phyloP scores from a whole-genome alignment of 2,888 invertebrate genomes.

The Tryphoninae sp. region DNA sequence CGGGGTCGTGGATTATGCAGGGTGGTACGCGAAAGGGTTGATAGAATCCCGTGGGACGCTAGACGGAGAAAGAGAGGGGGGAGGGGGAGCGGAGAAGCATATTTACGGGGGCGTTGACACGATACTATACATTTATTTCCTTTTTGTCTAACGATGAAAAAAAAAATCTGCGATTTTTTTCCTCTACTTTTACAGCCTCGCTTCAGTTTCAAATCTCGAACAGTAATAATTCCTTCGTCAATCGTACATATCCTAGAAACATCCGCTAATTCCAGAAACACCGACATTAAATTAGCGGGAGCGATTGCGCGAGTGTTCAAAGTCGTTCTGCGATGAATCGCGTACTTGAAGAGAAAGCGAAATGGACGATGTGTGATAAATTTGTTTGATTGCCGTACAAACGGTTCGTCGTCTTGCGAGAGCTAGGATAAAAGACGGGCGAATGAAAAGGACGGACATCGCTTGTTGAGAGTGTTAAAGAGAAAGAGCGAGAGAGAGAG shows the following conservation, averaged over 20 bases:
- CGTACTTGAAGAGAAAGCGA: slow-evolving; percentile 25
- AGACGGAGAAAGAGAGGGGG: slow-evolving; percentile 6
- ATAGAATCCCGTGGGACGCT: slow-evolving; percentile 75
- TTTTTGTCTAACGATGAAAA: neutral
- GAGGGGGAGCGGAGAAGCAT: neutral
- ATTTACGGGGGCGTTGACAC: slow-evolving; percentile 71
- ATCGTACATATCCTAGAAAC: slow-evolving; percentile 56
- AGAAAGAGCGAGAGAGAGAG: slow-evolving; percentile 15
- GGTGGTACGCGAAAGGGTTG: slow-evolving; percentile 78
- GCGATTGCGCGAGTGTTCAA: slow-evolving; percentile 55
- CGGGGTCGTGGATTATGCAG: slow-evolving; percentile 78
- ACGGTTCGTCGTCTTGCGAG: slow-evolving; percentile 21
- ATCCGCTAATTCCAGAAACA: slow-evolving; percentile 47
- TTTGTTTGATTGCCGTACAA: slow-evolving; percentile 38
- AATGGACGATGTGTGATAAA: slow-evolving; percentile 48
- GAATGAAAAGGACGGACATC: slow-evolving; percentile 13
- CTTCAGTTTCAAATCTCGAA: slow-evolving; percentile 69
- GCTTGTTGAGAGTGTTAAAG: neutral
- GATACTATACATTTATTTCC: slow-evolving; percentile 72
- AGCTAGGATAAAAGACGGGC: slow-evolving; percentile 49
- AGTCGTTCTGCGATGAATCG: slow-evolving; percentile 54
- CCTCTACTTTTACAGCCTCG: slow-evolving; percentile 58
- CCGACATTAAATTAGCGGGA: slow-evolving; percentile 52
- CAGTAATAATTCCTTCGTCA: slow-evolving; percentile 1
- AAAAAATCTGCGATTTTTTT: too few relatives aligned